Evolutionary conservation across 2,888 invertebrate genomes (phyloP).

Genomic region (Mythimna pallens): DNA sequence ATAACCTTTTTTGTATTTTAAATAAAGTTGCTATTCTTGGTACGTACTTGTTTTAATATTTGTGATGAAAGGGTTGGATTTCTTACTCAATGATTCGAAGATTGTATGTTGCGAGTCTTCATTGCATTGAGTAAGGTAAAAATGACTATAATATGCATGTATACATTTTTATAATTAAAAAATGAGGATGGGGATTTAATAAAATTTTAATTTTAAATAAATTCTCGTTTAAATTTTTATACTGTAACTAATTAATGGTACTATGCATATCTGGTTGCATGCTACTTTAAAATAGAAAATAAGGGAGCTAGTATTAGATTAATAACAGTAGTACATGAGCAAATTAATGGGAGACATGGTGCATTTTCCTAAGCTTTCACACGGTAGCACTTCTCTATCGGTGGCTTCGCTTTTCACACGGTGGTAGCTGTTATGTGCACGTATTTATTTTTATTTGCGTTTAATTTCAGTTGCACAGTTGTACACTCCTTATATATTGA

Average conservation of each 20-base stretch:
- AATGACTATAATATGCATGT: constrained; percentile 64
- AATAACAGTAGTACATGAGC: constrained; percentile 75
- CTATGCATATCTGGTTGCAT: constrained; percentile 78
- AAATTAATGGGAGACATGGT: constrained; percentile 91
- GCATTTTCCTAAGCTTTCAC: constrained; percentile 87
- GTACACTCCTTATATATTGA: constrained; percentile 90
- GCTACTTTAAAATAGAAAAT: constrained; percentile 71
- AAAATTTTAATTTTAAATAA: constrained; percentile 42
- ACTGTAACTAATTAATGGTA: constrained; percentile 68
- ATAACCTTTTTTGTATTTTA: constrained; percentile 90
- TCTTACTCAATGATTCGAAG: constrained; percentile 50
- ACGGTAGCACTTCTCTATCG: constrained; percentile 80
- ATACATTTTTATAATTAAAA: constrained; percentile 27
- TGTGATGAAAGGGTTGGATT: constrained; percentile 39
- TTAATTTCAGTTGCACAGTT: constrained; percentile 90
- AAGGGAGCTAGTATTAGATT: constrained; percentile 71
- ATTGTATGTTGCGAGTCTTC: constrained; percentile 37
- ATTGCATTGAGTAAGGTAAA: constrained; percentile 51
- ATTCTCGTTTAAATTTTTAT: constrained; percentile 32
- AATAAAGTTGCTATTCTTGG: constrained; percentile 90
- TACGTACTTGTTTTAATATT: constrained; percentile 79
- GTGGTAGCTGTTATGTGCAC: constrained; percentile 87
- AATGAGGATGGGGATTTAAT: constrained; percentile 35
- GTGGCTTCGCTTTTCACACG: constrained; percentile 85
- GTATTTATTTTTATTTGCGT: constrained; percentile 89